Evolutionary conservation across 2,797 vertebrate genomes (phyloP).

Genomic region (Syngnathus acus): DNA sequence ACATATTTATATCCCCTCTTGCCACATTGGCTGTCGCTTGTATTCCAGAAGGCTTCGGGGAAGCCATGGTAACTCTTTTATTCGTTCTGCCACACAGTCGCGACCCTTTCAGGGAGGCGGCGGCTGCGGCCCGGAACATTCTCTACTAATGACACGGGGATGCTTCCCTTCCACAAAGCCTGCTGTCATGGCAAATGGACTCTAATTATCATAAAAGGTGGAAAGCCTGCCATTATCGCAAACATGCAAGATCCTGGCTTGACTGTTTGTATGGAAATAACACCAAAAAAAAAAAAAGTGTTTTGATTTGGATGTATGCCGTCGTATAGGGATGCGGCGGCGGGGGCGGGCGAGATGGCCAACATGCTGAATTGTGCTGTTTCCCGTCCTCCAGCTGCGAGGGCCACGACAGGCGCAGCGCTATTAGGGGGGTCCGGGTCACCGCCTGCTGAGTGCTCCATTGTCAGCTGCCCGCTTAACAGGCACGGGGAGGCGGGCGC

Average conservation of each 20-base stretch:
- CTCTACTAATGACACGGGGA: conserved; percentile 52
- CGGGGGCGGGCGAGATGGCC: conserved; percentile 30
- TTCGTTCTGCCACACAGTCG: conserved; percentile 40
- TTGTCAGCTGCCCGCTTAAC: conserved; percentile 64
- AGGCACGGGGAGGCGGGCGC: conserved; percentile 48
- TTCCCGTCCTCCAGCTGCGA: conserved; percentile 64
- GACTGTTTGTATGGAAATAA: neutral
- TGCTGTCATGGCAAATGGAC: conserved; percentile 55
- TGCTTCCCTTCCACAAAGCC: conserved; percentile 41
- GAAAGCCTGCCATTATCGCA: conserved; percentile 41
- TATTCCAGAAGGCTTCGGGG: conserved; percentile 27
- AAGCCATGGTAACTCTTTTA: conserved; percentile 32
- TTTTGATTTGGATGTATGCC: conserved; percentile 8
- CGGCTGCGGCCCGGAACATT: conserved; percentile 40
- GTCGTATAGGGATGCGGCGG: conserved; percentile 16
- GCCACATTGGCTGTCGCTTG: conserved; percentile 19
- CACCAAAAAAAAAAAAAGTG: neutral
- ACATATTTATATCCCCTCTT: conserved; percentile 21
- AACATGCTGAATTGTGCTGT: conserved; percentile 47
- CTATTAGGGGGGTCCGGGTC: conserved; percentile 67
- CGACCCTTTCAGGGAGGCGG: conserved; percentile 37
- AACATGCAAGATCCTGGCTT: conserved; percentile 19
- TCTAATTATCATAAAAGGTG: conserved; percentile 54
- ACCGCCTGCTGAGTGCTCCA: conserved; percentile 60
- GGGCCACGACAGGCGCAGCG: conserved; percentile 57